Percentiles rank a stretch among this genome's conserved stretches.
Evolutionary conservation across 1,140 invertebrate genomes (phyloP).

Genomic region (Drosophila grimshawi): DNA sequence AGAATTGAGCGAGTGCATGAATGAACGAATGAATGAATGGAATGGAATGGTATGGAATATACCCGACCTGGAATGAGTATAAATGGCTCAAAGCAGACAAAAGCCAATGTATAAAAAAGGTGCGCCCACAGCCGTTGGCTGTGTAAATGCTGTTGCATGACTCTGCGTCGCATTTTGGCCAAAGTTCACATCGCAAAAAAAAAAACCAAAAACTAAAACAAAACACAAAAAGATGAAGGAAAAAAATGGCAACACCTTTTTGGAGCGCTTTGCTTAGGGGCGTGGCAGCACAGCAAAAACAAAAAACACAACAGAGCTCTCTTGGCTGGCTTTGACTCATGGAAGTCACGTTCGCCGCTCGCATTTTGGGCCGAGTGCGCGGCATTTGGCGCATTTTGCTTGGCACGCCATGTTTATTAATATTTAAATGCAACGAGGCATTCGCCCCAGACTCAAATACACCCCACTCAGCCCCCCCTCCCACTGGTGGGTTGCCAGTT

Average conservation of each 20-base stretch:
- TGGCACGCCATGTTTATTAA: conserved; percentile 82
- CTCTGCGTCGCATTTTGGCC: conserved; percentile 68
- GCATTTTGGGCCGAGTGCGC: conserved; percentile 58
- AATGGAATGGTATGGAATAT: conserved; percentile 12
- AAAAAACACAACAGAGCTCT: conserved; percentile 18
- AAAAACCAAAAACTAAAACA: conserved; percentile 7
- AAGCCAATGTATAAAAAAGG: conserved; percentile 49
- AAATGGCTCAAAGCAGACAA: conserved; percentile 46
- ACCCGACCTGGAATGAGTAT: conserved; percentile 1
- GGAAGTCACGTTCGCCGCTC: conserved; percentile 69
- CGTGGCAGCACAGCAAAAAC: conserved; percentile 17
- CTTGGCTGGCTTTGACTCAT: conserved; percentile 64
- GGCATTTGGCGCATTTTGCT: conserved; percentile 72
- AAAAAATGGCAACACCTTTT: conserved; percentile 45
- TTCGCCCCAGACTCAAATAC: conserved; percentile 52
- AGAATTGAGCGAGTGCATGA: conserved; percentile 62
- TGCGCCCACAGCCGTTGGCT: conserved; percentile 49
- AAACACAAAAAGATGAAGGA: neutral
- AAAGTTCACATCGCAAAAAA: conserved; percentile 59
- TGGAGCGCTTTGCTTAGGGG: conserved; percentile 15
- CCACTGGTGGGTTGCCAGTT: conserved; percentile 13
- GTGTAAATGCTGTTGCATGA: conserved; percentile 62
- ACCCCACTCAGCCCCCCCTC: conserved; percentile 2
- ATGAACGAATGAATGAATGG: conserved; percentile 36
- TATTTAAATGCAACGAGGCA: conserved; percentile 82